Base-by-base conservation (phyloP, 2,888 invertebrate genomes). In the Nineta flava region DNA sequence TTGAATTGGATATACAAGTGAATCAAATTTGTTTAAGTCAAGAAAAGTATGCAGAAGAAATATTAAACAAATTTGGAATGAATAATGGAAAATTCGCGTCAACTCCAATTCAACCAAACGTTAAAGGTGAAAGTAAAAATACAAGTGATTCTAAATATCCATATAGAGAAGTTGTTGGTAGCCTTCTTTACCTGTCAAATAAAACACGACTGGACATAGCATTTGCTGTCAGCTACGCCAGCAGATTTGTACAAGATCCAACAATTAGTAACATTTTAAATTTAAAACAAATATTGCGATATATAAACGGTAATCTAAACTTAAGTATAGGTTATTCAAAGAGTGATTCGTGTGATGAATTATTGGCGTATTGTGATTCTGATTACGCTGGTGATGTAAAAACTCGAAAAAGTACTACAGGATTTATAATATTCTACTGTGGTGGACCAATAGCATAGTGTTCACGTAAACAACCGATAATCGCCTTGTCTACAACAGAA, bases 381-480 rank as follows among this genome's bases (percentile, higher is more conserved):
- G 19, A 45, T 9, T 45, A 45, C n/a, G 19, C 45, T 5, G 26
- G 19, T n/a, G 26, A 45, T n/a, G n/a, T 26, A 6, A 7, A 19
- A 17, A 52, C 52, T 9, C 48, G 56, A 45, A 49, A 48, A 10
- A 55, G 54, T 19, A 54, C 50, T n/a, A 53, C 52, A 6, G 38
- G 35, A 32, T 47, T 35, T 13, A 6, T 32, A 15, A 38, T 47
- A 47, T 3, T 38, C 3, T 34, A 15, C 2, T 16, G 12, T 34
- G n/a, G 15, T 12, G 54, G 56, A 15, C 56, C 56, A 9, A 45
- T 57, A 9, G 45, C 50, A 16, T 56, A 56, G 57, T 47, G 44
- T 21, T 47, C 53, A 7, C 43, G 51, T 44, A 43, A 49, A 41
- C 56, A 58, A 46, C 10, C 46, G 9, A 50, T 53, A 2, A 54